A percentile compares a stretch with the other conserved stretches of the same genome.
These are phyloP conservation scores for Plagiodera versicolora DNA, from an alignment of 2,888 invertebrate species.

Conservation along the genomic window DNA sequence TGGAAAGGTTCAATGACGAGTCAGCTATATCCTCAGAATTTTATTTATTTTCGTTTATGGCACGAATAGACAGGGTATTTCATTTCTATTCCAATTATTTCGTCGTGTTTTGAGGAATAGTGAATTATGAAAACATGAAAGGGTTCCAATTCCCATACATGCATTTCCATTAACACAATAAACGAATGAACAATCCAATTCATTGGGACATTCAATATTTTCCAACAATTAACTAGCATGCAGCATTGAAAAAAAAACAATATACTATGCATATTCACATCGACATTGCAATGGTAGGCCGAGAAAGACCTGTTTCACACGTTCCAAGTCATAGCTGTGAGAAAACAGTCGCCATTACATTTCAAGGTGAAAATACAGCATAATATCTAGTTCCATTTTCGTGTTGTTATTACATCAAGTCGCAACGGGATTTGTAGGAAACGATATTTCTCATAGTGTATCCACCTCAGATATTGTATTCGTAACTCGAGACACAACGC, in stretches of 20 bases:
- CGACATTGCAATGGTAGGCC: background rate
- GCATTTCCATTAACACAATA: no score
- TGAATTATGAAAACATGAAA: no score
- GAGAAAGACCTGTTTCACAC: slow-evolving; percentile 19
- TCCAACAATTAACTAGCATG: background rate
- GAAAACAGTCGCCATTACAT: slow-evolving; percentile 17
- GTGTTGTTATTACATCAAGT: slow-evolving; percentile 18
- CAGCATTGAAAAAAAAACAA: no score
- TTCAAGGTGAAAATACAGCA: slow-evolving; percentile 14
- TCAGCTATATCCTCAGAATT: no score
- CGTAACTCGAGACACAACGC: slow-evolving; percentile 13
- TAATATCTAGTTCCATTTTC: slow-evolving; percentile 21
- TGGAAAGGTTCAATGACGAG: no score
- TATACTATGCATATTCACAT: background rate
- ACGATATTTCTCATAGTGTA: slow-evolving; percentile 18
- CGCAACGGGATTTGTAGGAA: slow-evolving; percentile 16
- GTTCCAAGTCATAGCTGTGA: slow-evolving; percentile 15
- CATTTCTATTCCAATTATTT: no score
- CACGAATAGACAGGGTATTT: no score
- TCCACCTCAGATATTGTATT: slow-evolving; percentile 7
- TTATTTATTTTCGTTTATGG: no score
- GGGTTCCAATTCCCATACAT: no score
- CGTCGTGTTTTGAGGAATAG: no score
- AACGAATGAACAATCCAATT: no score
- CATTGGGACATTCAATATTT: background rate